A percentile compares a stretch with the other conserved stretches of the same genome.
Evolutionary conservation across 2,113 vertebrate genomes (phyloP).

Genomic region (Labeo rohita): DNA sequence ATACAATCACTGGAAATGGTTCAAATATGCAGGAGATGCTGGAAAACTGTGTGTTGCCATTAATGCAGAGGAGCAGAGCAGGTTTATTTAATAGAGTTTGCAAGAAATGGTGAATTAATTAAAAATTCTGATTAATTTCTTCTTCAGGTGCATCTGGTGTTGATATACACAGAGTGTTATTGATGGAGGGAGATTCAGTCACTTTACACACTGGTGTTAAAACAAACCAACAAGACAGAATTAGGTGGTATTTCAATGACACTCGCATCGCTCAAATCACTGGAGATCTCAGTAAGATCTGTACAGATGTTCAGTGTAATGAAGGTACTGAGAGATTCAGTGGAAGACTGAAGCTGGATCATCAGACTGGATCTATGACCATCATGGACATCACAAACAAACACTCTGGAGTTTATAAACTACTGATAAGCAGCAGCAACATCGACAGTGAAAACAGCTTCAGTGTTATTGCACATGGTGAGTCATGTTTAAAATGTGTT

Average conservation of each 20-base stretch:
- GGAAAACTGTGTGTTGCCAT: too few relatives aligned
- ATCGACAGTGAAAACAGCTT: background rate
- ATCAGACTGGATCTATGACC: background rate
- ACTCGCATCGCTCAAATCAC: background rate
- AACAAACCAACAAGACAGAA: background rate
- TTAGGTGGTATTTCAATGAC: background rate
- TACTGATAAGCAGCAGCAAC: background rate
- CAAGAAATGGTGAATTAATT: too few relatives aligned
- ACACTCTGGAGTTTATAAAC: background rate
- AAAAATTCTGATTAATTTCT: background rate
- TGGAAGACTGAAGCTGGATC: background rate
- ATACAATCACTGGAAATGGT: too few relatives aligned
- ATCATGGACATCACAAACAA: background rate
- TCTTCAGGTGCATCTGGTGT: background rate
- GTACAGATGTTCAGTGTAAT: constrained; percentile 4
- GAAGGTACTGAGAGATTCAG: background rate
- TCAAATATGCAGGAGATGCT: too few relatives aligned
- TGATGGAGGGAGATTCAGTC: background rate
- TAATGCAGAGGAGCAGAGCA: too few relatives aligned
- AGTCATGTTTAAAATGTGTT: background rate
- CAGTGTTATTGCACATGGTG: background rate
- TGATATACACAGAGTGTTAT: background rate
- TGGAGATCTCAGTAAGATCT: background rate
- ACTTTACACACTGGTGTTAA: background rate
- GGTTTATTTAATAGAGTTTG: too few relatives aligned